A percentile compares a stretch with the other conserved stretches of the same genome.
Evolutionary conservation across 1,140 invertebrate genomes (phyloP).

Genomic region (Aphis gossypii): DNA sequence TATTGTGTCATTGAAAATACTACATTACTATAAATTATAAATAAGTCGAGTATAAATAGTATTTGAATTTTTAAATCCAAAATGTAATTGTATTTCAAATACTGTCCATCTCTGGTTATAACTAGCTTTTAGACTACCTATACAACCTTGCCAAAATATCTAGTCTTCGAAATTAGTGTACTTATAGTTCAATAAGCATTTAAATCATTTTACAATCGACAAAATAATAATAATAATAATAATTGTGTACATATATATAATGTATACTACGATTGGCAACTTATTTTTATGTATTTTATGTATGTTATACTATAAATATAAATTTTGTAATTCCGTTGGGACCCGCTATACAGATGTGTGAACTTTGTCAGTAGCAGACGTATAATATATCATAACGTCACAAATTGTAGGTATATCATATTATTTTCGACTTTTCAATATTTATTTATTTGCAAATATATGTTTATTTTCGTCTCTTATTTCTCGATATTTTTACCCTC

Average conservation of each 20-base stretch:
- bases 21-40: background rate
- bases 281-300: background rate
- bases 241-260: too few species aligned
- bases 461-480: background rate
- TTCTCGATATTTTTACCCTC: background rate
- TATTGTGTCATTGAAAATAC: background rate
- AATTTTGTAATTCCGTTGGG: background rate
- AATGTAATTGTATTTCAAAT: background rate
- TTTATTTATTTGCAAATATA: background rate
- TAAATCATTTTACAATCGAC: background rate
- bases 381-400: background rate
- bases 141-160: background rate
- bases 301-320: background rate
- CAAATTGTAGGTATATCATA: background rate
- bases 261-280: background rate
- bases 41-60: background rate
- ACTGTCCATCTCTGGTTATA: background rate
- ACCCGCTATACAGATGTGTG: background rate
- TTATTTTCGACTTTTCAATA: background rate
- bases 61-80: background rate
- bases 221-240: background rate
- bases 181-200: background rate
- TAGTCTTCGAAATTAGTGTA: background rate
- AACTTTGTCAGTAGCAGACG: background rate
- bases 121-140: background rate